phyloP scores from a whole-genome alignment of 2,888 invertebrate species.

The Macaria liturata region DNA sequence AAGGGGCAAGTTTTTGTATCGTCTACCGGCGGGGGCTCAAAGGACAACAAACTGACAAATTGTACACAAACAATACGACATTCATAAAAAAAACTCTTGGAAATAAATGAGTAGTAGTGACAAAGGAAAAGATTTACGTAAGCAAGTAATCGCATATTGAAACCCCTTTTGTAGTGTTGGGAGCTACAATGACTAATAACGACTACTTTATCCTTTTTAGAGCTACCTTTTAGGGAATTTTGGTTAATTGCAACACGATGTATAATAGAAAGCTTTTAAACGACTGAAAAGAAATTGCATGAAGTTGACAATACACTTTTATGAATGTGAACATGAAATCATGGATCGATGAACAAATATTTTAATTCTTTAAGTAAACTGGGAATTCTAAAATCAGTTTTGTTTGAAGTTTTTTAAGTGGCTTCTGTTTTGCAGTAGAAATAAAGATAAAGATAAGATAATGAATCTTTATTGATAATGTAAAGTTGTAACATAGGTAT shows the following conservation, averaged over 20 bases:
- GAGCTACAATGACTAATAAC: slow-evolving; percentile 41
- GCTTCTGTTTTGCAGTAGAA: no score
- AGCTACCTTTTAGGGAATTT: slow-evolving; percentile 46
- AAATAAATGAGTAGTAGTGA: slow-evolving; percentile 52
- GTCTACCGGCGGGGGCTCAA: slow-evolving; percentile 67
- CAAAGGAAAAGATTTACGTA: slow-evolving; percentile 56
- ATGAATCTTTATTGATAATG: no score
- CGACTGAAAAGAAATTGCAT: slow-evolving; percentile 39
- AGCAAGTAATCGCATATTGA: slow-evolving; percentile 50
- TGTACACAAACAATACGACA: slow-evolving; percentile 67
- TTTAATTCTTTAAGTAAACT: no score
- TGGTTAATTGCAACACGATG: slow-evolving; percentile 39
- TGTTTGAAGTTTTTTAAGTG: no score
- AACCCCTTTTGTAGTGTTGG: slow-evolving; percentile 48
- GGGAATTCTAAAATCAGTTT: no score
- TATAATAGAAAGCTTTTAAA: slow-evolving; percentile 33
- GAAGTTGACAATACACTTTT: slow-evolving; percentile 35
- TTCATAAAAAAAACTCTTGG: slow-evolving; percentile 43
- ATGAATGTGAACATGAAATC: slow-evolving; percentile 22
- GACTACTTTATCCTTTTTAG: slow-evolving; percentile 40
- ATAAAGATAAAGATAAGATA: no score
- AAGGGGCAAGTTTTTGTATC: slow-evolving; percentile 61
- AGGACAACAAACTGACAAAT: slow-evolving; percentile 78
- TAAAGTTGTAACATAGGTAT: no score
- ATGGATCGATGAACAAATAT: slow-evolving; percentile 13